Base-by-base conservation (phyloP, 2,888 invertebrate species). In the Drosophila koepferae region DNA sequence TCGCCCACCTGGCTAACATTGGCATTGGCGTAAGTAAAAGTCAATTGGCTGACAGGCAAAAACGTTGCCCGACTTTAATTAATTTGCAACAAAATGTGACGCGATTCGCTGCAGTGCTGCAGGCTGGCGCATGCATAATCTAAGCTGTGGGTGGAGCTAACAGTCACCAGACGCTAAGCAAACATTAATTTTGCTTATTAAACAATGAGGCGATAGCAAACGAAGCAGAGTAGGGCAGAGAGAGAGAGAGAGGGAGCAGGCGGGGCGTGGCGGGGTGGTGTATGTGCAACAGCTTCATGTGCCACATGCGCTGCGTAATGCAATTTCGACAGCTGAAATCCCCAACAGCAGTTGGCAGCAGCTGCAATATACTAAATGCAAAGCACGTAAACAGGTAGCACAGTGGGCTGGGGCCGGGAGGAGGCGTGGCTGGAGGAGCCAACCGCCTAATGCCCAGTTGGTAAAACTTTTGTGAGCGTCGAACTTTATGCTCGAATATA, bases 11-110 rank as follows among this genome's bases (percentile, higher is more conserved):
- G 69, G 41, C 48, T 48, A 58, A 18, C 49, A 38, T 60, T 56
- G 56, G 67, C 61, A 78, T 54, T 54, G 54, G 54, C 54, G 28
- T 40, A 85, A 89, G 85, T 85, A 88, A 85, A 90, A 85, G 85
- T 85, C 90, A 85, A 84, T 83, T 85, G 82, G 85, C 84, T 85
- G 79, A 78, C 81, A 83, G 87, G 89, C 84, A 78, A 74, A 78
- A 78, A 75, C 76, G 80, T 63, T 65, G 64, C 46, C 56, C 51
- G 65, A 72, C 63, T 86, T 86, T 86, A 90, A 90, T 86, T 86
- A 86, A 86, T 86, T 89, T 90, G 79, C 90, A 76, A 83, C 89
- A 88, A 86, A 86, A 84, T 84, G 81, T 81, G 70, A 77, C 74
- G 49, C 66, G 56, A 74, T 65, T 65, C 67, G 66, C 44, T 72